Evolutionary conservation across 2,888 invertebrate species (phyloP), one percentile per base, ranked within the genome.

Genomic region (Brachyptera putata): DNA sequence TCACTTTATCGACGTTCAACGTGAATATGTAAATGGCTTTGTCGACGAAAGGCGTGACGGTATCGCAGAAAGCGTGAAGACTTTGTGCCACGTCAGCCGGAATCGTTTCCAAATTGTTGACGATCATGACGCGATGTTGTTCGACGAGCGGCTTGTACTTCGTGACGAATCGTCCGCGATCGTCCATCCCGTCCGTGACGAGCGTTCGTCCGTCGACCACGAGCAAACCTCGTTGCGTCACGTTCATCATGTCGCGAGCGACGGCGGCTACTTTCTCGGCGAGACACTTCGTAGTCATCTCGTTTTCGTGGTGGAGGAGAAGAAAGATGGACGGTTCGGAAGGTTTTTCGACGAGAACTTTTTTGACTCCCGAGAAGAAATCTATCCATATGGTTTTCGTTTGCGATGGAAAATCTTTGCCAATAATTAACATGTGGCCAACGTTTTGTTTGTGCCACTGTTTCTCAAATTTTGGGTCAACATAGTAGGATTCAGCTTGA

Each of bases 1-100:
- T 21, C 26, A 5, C 14, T 3, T 14, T 16, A 1, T 24, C 30
- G n/a, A 57, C 25, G 4, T 2, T 21, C n/a, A 57, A 25, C 9
- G 57, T 46, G 43, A 57, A 43, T 14, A 57, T 4, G 26, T 57
- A 57, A 7, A 57, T 39, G 18, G 57, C 57, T 25, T 57, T n/a
- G 46, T 24, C 26, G 14, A 57, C 46, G 25, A 57, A 26, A 16
- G 57, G 57, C 4, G 57, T 26, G 2, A 24, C 21, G 7, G 41
- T 46, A 14, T 57, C 57, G 43, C 57, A 57, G 14, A 57, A 43
- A 18, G 5, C 18, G 18, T 57, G 57, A 21, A 57, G 30, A 16
- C 25, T 30, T 21, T 30, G 57, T 1, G 57, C 41, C 9, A 57
- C 11, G n/a, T n/a, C 25, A 14, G 25, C 57, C n/a, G 57, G 57